These are phyloP conservation scores for Phragmatobia fuliginosa DNA, from an alignment of 2,888 invertebrate genomes.

Conservation along the genomic window DNA sequence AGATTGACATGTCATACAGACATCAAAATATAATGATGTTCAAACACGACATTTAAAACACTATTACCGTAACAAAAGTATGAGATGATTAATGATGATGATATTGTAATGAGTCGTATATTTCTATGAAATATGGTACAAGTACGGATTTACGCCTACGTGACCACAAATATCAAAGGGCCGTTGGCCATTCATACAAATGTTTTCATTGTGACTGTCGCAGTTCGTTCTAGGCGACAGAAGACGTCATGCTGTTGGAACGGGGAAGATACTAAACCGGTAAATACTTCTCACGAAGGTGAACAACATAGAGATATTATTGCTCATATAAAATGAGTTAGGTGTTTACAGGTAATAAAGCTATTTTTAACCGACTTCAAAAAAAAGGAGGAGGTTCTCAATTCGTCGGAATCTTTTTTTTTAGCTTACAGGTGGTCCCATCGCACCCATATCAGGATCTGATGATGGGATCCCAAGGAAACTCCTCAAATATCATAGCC, in stretches of 20 bases:
- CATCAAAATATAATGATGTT: conserved; percentile 58
- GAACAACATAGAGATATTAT: not conserved
- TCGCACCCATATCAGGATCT: too few species aligned
- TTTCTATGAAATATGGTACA: conserved; percentile 18
- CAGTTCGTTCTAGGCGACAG: conserved; percentile 48
- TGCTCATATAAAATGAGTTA: not conserved
- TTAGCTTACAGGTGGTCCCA: too few species aligned
- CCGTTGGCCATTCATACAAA: conserved; percentile 61
- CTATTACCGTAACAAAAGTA: conserved; percentile 45
- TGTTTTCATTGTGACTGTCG: conserved; percentile 63
- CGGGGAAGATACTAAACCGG: not conserved
- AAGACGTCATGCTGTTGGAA: conserved; percentile 19
- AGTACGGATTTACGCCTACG: conserved; percentile 46
- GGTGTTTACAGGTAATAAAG: not conserved
- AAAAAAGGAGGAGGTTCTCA: too few species aligned
- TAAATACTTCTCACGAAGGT: conserved; percentile 1
- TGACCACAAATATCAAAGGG: conserved; percentile 52
- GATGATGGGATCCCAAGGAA: too few species aligned
- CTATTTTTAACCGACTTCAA: not conserved
- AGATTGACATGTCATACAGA: conserved; percentile 58
- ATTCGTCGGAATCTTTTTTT: too few species aligned
- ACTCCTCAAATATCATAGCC: too few species aligned
- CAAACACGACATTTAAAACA: conserved; percentile 54
- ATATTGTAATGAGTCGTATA: conserved; percentile 32
- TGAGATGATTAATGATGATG: conserved; percentile 42